Base-by-base conservation (phyloP, 2,888 invertebrate genomes). In the Dyspetes luteomarginatus region DNA sequence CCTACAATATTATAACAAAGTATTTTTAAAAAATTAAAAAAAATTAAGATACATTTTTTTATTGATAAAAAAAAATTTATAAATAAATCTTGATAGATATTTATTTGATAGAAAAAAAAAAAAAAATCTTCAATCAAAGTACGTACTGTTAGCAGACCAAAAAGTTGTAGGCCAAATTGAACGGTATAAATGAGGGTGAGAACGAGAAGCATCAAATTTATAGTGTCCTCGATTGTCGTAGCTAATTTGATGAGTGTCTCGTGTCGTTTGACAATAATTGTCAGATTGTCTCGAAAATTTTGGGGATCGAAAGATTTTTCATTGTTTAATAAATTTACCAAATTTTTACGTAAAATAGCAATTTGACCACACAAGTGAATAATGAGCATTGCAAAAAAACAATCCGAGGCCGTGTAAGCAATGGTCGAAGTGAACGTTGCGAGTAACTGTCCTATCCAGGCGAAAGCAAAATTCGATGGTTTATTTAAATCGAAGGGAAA, bases 141-240 rank as follows among this genome's bases (percentile, higher is more conserved):
- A 58, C 71, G 22, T 62, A 89, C 89, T 60, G 71, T 82, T 3
- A 89, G 68, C 0, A 82, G 72, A 62, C 87, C 85, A 71, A 86
- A 86, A 43, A 83, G 82, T 72, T 89, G 89, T 19, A 87, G 80
- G 50, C 89, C 87, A 28, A 88, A 74, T 48, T 86, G 86, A n/a
- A 86, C 17, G 17, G 84, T 83, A 36, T 85, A 86, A n/a, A 79
- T 81, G 1, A 87, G 4, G 65, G 85, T 84, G 26, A 88, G 86
- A 2, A 78, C 41, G 15, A 89, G 84, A 12, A 89, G 83, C 84
- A 89, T 85, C 75, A 64, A 26, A 62, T 85, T 87, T 68, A 88
- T 86, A 5, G 82, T 85, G 4, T 82, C 62, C 50, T 89, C 87
- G 30, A 88, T 86, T 4, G 64, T 80, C 28, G 73, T 50, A 0